phyloP scores from a whole-genome alignment of 2,888 invertebrate species.

The Tethea ocularis region DNA sequence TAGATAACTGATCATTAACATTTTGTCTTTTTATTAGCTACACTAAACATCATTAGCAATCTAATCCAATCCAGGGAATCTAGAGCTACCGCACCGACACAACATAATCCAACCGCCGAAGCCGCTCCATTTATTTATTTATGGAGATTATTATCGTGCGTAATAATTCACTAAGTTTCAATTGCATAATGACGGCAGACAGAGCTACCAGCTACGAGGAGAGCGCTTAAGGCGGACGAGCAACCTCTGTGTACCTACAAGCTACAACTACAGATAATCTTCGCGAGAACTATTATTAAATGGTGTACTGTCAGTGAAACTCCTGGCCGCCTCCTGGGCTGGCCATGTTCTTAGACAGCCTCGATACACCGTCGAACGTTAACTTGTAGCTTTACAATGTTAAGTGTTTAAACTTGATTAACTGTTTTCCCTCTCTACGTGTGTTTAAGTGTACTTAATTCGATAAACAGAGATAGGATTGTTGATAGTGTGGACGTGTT shows the following conservation, averaged over 20 bases:
- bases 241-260: slow-evolving; percentile 27
- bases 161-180: slow-evolving; percentile 84
- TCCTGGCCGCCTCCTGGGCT: slow-evolving; percentile 49
- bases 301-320: slow-evolving; percentile 69
- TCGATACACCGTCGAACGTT: slow-evolving; percentile 19
- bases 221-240: slow-evolving; percentile 69
- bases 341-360: slow-evolving; percentile 26
- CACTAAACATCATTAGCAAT: neutral
- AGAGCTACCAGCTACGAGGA: slow-evolving; percentile 61
- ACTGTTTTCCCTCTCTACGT: slow-evolving; percentile 11
- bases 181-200: slow-evolving; percentile 82
- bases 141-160: slow-evolving; percentile 80
- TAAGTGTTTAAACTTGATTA: slow-evolving; percentile 29
- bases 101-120: slow-evolving; percentile 57
- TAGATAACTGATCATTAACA: too few relatives aligned
- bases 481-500: neutral
- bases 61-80: slow-evolving; percentile 14
- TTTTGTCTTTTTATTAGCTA: too few relatives aligned
- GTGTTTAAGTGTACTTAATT: slow-evolving; percentile 6
- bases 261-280: slow-evolving; percentile 66
- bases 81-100: slow-evolving; percentile 35
- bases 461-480: neutral
- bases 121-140: slow-evolving; percentile 76
- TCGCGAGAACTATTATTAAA: slow-evolving; percentile 76
- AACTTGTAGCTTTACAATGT: slow-evolving; percentile 27